phyloP scores from a whole-genome alignment of 1,140 invertebrate genomes.

The Philaenus spumarius region DNA sequence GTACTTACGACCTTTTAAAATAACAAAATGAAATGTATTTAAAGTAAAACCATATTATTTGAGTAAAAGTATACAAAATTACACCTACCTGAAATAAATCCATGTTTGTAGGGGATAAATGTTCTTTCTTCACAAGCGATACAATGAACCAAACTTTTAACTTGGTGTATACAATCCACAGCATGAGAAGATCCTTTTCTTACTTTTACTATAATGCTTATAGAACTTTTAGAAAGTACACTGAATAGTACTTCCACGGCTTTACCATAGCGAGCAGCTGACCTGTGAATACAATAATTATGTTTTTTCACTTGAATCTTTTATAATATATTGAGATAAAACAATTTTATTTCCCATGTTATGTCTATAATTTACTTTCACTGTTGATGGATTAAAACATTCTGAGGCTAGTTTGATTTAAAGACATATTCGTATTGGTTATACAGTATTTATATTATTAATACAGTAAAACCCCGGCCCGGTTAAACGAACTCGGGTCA shows the following conservation, averaged over 20 bases:
- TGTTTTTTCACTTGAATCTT: neutral
- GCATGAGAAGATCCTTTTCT: constrained; percentile 33
- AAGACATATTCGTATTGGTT: neutral
- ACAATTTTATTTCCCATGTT: neutral
- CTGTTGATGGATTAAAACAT: neutral
- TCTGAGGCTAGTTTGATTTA: too few relatives aligned
- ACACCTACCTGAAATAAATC: constrained; percentile 1
- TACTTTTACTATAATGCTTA: constrained; percentile 34
- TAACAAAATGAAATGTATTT: too few relatives aligned
- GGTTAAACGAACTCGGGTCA: too few relatives aligned
- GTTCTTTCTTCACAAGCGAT: constrained; percentile 39
- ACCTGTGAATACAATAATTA: constrained; percentile 32
- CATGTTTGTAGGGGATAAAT: constrained; percentile 30
- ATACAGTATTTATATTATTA: too few relatives aligned
- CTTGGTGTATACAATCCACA: constrained; percentile 30
- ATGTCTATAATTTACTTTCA: neutral
- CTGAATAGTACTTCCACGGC: constrained; percentile 35
- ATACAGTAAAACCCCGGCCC: too few relatives aligned
- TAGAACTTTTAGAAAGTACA: constrained; percentile 33
- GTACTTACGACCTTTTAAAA: too few relatives aligned
- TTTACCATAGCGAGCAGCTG: constrained; percentile 38
- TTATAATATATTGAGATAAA: neutral
- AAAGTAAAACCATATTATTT: too few relatives aligned
- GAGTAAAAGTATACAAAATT: too few relatives aligned
- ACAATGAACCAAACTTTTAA: constrained; percentile 36